Evolutionary conservation across 2,113 vertebrate species (phyloP).

Genomic region (Rutilus rutilus): DNA sequence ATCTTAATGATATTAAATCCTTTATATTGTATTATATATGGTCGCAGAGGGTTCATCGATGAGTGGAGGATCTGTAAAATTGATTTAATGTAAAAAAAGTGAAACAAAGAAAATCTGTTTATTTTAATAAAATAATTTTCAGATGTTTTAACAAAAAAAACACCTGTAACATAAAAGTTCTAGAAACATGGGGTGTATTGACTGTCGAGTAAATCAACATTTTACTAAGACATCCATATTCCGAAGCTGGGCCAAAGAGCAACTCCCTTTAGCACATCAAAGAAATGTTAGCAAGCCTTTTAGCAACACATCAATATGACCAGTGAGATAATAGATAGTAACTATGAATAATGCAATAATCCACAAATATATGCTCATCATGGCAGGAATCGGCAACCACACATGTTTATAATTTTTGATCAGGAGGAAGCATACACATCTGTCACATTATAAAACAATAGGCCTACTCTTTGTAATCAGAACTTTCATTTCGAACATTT

Average conservation of each 20-base stretch:
- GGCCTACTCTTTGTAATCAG: background rate
- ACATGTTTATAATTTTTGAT: background rate
- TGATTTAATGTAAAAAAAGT: no score
- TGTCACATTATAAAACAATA: background rate
- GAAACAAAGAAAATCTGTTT: no score
- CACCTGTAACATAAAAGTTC: background rate
- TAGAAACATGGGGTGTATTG: background rate
- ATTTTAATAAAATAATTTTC: no score
- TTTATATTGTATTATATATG: no score
- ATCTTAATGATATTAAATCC: no score
- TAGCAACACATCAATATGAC: slow-evolving; percentile 5
- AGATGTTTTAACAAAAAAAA: no score
- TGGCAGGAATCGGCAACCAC: background rate
- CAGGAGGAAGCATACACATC: background rate
- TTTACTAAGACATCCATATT: background rate
- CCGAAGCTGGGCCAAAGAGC: background rate
- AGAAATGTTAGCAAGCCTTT: background rate
- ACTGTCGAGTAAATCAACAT: background rate
- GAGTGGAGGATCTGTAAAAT: no score
- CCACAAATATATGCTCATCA: slow-evolving; percentile 17
- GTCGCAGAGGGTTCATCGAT: no score
- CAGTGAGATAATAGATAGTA: slow-evolving; percentile 6
- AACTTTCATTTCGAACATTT: background rate
- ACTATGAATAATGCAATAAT: slow-evolving; percentile 22
- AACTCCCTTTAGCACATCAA: slow-evolving; percentile 15